phyloP scores from a whole-genome alignment of 2,888 invertebrate genomes.

The Clostera curtula region DNA sequence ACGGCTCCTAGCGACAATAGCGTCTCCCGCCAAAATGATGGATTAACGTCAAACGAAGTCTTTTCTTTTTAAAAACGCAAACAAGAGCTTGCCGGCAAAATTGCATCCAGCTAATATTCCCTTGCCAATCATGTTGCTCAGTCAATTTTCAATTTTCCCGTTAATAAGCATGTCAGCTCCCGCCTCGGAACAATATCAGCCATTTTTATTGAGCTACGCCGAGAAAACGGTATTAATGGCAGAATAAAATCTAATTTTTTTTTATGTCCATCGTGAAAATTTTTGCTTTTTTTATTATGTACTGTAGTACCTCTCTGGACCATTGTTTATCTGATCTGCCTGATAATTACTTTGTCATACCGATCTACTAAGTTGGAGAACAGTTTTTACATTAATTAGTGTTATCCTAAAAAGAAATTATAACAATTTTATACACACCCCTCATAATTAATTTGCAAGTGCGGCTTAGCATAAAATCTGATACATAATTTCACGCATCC shows the following conservation, averaged over 20 bases:
- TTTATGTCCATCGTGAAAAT: conserved; percentile 19
- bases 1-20: conserved; percentile 14
- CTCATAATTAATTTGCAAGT: too few species aligned
- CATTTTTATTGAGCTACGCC: conserved; percentile 36
- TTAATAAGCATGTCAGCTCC: conserved; percentile 67
- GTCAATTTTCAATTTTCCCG: conserved; percentile 71
- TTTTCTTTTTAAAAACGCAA: conserved; percentile 55
- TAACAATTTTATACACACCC: too few species aligned
- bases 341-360: too few species aligned
- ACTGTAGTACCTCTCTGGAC: too few species aligned
- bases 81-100: conserved; percentile 47
- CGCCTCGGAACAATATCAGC: conserved; percentile 51
- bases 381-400: too few species aligned
- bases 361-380: too few species aligned
- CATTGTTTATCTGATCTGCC: too few species aligned
- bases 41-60: conserved; percentile 63
- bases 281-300: too few species aligned
- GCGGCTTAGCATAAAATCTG: too few species aligned
- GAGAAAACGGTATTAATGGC: conserved; percentile 16
- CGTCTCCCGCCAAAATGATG: conserved; percentile 45
- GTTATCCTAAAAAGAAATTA: too few species aligned
- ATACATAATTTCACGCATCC: conserved; percentile 79
- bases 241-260: conserved; percentile 13
- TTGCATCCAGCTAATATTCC: conserved; percentile 68
- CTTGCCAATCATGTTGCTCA: conserved; percentile 69